Evolutionary conservation across 2,797 vertebrate species (phyloP), one percentile per base, ranked within the genome.

Genomic region (Heteromormyrus szaboi): DNA sequence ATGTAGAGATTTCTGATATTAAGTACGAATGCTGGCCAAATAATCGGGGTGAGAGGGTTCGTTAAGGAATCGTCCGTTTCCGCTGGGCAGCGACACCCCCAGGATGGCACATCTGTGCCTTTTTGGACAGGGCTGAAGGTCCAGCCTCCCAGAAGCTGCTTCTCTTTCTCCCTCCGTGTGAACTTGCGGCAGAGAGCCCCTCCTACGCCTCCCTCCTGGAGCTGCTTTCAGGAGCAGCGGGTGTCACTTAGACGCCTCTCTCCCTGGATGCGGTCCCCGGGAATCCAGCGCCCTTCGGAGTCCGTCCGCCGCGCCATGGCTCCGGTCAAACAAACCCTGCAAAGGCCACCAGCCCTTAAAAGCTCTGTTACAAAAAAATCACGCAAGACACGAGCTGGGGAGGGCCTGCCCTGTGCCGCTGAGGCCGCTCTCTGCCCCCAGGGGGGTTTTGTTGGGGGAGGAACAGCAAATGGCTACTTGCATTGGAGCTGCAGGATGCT

Each of bases 401-500:
- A 88, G 90, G 93, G 94, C 93, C 93, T 94, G 94, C 93, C 91
- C 89, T 89, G 93, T 90, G 88, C 92, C 92, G 91, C 92, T 91
- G 91, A 90, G 90, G 68, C 93, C 90, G 95, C 95, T 95, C 92
- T 95, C 90, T 88, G 86, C 86, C 90, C 91, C 91, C 46, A 92
- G 93, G 94, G 95, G 95, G 94, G 93, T 92, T 91, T 89, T 90
- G 87, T 92, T 90, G 17, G 51, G 14, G 88, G 90, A 94, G 95
- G 92, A 93, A 95, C 94, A 90, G 94, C 88, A 91, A 91, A 91
- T 89, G 83, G 90, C 89, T 88, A 89, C 56, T 92, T 91, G 94
- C 94, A 94, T 93, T 95, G 91, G 91, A 95, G 88, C 95, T 93
- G 94, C 94, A 86, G 95, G 95, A 92, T 44, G 89, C 92, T 90